phyloP scores from a whole-genome alignment of 2,888 invertebrate species.

The Sialis lutaria region DNA sequence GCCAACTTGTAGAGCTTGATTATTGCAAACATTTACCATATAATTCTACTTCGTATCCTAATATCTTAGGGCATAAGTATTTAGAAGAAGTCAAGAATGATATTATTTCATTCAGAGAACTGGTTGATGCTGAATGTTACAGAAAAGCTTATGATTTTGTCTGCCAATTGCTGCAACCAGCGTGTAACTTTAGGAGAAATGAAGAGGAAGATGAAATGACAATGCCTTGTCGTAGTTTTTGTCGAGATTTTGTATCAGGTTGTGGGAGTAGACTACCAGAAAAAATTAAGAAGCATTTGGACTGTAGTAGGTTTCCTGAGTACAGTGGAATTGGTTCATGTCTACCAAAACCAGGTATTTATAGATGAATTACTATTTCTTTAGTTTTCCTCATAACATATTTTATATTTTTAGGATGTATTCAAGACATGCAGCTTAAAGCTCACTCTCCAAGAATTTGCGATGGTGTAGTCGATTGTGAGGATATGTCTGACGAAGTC shows the following conservation, averaged over 20 bases:
- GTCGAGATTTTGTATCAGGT: constrained; percentile 66
- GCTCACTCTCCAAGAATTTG: constrained; percentile 65
- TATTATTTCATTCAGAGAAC: constrained; percentile 64
- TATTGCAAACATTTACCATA: constrained; percentile 58
- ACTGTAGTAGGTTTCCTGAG: constrained; percentile 66
- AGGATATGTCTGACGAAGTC: constrained; percentile 66
- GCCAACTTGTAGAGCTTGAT: constrained; percentile 43
- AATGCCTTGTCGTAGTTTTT: constrained; percentile 67
- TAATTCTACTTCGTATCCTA: constrained; percentile 72
- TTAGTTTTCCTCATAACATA: constrained; percentile 1
- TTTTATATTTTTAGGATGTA: constrained; percentile 39
- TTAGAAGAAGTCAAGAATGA: constrained; percentile 50
- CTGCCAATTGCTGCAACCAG: constrained; percentile 71
- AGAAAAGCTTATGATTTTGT: constrained; percentile 77
- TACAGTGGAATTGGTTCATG: constrained; percentile 59
- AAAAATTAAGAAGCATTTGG: constrained; percentile 50
- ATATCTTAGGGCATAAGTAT: constrained; percentile 48
- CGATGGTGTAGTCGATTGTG: constrained; percentile 75
- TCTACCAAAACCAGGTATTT: constrained; percentile 52
- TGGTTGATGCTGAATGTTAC: constrained; percentile 85
- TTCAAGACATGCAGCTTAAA: constrained; percentile 50
- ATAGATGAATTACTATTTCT: neutral
- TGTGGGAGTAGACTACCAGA: constrained; percentile 61
- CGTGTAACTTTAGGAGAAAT: constrained; percentile 32
- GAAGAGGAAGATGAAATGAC: constrained; percentile 35